These are phyloP conservation scores for Dallia pectoralis DNA, from an alignment of 2,797 vertebrate genomes.

Conservation along the genomic window DNA sequence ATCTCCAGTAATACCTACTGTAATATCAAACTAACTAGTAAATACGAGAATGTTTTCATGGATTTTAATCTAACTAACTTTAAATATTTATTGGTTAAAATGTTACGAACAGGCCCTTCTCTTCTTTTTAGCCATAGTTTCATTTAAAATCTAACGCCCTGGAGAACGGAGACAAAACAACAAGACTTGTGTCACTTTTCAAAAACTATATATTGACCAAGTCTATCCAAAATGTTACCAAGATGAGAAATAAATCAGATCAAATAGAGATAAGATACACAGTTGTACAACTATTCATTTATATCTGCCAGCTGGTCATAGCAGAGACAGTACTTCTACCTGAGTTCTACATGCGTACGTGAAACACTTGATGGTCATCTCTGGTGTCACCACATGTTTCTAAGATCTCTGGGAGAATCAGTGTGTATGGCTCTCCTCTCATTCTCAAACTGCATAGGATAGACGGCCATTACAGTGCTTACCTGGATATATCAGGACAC, in stretches of 20 bases:
- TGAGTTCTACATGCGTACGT: slow-evolving; percentile 26
- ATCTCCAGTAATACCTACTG: too few species aligned
- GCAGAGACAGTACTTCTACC: slow-evolving; percentile 32
- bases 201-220: slow-evolving; percentile 13
- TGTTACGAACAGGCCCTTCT: too few species aligned
- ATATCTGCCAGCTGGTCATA: slow-evolving; percentile 58
- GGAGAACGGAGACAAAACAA: too few species aligned
- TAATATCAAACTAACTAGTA: too few species aligned
- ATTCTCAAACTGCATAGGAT: background rate
- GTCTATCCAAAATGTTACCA: slow-evolving; percentile 29
- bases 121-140: too few species aligned
- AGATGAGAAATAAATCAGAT: slow-evolving; percentile 46
- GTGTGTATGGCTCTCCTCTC: background rate
- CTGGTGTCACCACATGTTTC: slow-evolving; percentile 50
- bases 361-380: slow-evolving; percentile 56
- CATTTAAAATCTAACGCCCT: too few species aligned
- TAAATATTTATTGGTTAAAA: too few species aligned
- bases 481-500: background rate
- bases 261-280: slow-evolving; percentile 38
- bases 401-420: slow-evolving; percentile 30
- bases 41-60: too few species aligned
- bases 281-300: slow-evolving; percentile 41
- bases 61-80: too few species aligned
- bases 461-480: background rate
- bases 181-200: too few species aligned